These are phyloP conservation scores for Hirundo rustica DNA, from an alignment of 2,797 vertebrate genomes.

Conservation along the genomic window DNA sequence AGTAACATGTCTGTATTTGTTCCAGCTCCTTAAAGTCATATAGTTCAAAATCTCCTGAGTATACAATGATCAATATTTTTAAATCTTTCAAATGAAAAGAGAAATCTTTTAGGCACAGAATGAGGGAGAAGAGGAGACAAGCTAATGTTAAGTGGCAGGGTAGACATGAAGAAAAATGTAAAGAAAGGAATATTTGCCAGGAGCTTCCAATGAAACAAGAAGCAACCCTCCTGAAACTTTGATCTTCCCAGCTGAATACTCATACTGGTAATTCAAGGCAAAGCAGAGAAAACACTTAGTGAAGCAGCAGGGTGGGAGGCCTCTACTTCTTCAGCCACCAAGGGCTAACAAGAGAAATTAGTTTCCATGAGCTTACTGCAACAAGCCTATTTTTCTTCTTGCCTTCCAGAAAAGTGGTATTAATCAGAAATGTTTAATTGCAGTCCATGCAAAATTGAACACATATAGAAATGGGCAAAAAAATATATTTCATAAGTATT, in stretches of 20 bases:
- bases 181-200: not conserved
- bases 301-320: not conserved
- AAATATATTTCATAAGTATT: not conserved
- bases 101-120: rapidly evolving
- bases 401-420: not conserved
- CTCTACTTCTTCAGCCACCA: not conserved
- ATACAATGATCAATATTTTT: not conserved
- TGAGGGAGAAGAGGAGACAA: not conserved
- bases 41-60: not conserved
- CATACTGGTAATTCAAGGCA: not conserved
- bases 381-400: not conserved
- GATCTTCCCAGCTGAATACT: not conserved
- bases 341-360: not conserved
- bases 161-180: not conserved
- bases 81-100: not conserved
- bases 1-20: not conserved
- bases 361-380: not conserved
- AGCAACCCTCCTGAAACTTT: not conserved
- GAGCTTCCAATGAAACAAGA: not conserved
- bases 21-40: not conserved
- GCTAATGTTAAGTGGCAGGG: not conserved
- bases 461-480: not conserved
- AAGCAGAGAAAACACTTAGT: not conserved
- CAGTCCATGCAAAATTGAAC: not conserved
- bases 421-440: not conserved